Conservation (phyloP, 92 coral and sea anemone genomes). For the Epizoanthus rinbou region DNA sequence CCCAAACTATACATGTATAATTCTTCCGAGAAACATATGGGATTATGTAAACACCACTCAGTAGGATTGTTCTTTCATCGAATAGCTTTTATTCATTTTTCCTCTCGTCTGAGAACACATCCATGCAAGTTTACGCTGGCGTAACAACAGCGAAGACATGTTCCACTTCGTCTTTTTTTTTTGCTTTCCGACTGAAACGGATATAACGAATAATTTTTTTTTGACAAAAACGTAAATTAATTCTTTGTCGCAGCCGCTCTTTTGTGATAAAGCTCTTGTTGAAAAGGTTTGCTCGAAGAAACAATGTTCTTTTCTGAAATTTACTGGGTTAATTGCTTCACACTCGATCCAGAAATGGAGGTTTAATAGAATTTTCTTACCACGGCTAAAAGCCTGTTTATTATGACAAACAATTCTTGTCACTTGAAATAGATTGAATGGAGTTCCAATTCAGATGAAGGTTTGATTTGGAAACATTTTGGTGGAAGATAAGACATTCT, state of each 20-base stretch:
- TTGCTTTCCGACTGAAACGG: background rate
- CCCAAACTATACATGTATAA: slow-evolving; percentile 22
- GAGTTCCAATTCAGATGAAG: background rate
- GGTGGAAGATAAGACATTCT: background rate
- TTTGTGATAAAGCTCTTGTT: background rate
- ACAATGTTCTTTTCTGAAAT: background rate
- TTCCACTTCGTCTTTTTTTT: background rate
- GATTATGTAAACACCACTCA: slow-evolving; percentile 18
- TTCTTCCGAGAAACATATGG: slow-evolving; percentile 32
- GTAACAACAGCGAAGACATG: background rate
- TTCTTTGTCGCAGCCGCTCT: background rate
- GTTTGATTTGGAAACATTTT: slow-evolving; percentile 7
- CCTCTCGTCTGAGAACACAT: background rate
- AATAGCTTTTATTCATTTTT: slow-evolving; percentile 28
- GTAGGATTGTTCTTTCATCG: slow-evolving; percentile 20
- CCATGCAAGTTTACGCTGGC: background rate
- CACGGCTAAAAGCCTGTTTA: background rate
- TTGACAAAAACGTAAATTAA: background rate
- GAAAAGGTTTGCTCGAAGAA: background rate
- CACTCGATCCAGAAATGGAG: background rate
- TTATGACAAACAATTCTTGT: background rate
- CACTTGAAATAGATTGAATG: background rate
- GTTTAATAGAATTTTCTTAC: slow-evolving; percentile 12
- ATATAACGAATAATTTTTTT: background rate
- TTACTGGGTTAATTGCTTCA: background rate